phyloP scores from a whole-genome alignment of 2,888 invertebrate species.

The Crepidodera aurea region DNA sequence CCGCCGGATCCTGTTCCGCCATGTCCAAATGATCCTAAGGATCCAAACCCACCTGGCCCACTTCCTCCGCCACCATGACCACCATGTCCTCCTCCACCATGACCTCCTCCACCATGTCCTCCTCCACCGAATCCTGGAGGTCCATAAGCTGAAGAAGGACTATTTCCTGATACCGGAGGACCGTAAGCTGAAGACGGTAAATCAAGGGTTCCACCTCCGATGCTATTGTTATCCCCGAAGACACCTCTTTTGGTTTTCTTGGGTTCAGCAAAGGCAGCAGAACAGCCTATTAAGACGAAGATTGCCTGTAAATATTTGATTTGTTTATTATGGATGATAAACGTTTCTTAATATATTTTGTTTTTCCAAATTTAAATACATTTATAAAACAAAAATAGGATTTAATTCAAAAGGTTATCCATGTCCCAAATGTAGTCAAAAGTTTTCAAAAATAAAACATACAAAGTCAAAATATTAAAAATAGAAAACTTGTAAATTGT shows the following conservation, averaged over 20 bases:
- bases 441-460: too few relatives aligned
- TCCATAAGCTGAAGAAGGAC: not conserved
- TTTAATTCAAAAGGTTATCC: too few relatives aligned
- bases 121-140: conserved; percentile 7
- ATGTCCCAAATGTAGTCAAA: too few relatives aligned
- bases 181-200: conserved; percentile 15
- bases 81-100: too few relatives aligned
- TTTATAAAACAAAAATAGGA: too few relatives aligned
- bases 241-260: conserved; percentile 62
- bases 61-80: not conserved
- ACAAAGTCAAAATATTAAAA: too few relatives aligned
- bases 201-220: conserved; percentile 23
- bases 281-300: conserved; percentile 57
- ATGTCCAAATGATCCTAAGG: too few relatives aligned
- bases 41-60: conserved; percentile 11
- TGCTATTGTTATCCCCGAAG: conserved; percentile 55
- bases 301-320: conserved; percentile 3
- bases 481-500: too few relatives aligned
- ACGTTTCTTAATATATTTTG: too few relatives aligned
- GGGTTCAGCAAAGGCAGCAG: conserved; percentile 56
- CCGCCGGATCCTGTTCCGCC: not conserved
- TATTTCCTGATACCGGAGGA: not conserved
- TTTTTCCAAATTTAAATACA: too few relatives aligned
- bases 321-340: too few relatives aligned
- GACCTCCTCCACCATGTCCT: not conserved